Conservation (phyloP, 2,113 vertebrate species). For the Columba janthina region DNA sequence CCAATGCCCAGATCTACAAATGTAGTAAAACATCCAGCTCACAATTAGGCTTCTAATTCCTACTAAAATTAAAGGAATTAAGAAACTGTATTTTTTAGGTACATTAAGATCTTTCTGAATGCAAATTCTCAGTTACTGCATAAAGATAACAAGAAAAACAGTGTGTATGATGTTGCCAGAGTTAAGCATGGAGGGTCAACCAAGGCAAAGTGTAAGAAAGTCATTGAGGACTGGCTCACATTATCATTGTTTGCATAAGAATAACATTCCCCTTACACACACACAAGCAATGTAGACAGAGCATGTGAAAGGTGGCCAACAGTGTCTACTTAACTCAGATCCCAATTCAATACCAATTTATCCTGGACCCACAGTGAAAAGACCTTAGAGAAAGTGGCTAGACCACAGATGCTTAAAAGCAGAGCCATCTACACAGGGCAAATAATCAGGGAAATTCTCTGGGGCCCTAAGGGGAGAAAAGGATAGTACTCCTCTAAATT, state of each 20-base stretch:
- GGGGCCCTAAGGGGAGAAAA: neutral
- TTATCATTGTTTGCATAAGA: neutral
- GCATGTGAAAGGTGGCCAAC: neutral
- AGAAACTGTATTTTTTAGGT: neutral
- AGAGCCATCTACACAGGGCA: neutral
- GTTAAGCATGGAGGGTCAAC: neutral
- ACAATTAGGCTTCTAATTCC: neutral
- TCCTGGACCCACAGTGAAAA: neutral
- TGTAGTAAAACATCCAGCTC: neutral
- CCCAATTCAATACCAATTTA: neutral
- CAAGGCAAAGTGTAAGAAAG: neutral
- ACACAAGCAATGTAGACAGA: neutral
- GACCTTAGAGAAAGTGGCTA: neutral
- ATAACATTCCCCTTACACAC: neutral
- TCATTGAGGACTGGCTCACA: neutral
- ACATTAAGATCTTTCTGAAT: neutral
- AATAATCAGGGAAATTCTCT: constrained; percentile 22
- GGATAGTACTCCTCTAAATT: neutral
- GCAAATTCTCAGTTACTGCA: neutral
- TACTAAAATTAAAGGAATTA: neutral
- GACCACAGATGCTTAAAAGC: neutral
- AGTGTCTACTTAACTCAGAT: neutral
- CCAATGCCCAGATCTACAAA: neutral
- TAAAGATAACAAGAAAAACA: neutral
- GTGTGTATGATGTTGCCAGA: neutral